Evolutionary conservation across 2,797 vertebrate species (phyloP), one percentile per base, ranked within the genome.

Genomic region (Lagorchestes hirsutus): DNA sequence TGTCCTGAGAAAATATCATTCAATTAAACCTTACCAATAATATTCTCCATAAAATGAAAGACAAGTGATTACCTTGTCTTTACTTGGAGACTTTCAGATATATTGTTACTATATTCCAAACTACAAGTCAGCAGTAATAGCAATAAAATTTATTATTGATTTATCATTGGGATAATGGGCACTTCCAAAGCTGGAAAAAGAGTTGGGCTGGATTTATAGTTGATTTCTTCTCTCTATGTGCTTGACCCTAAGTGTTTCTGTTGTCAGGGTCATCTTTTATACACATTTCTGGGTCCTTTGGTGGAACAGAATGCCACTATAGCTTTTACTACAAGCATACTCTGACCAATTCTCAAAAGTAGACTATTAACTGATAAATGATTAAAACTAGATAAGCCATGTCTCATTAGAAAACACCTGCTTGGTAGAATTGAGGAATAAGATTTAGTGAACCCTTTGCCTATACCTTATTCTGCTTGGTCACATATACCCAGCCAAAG

Each of bases 401-500:
- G n/a, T 16, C 14, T n/a, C n/a, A n/a, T 74, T 40, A 74, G 67
- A 74, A n/a, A 74, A 22, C 2, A 40, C 18, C 22, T 74, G 16
- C 0, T 74, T 74, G 67, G 16, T 5, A 40, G 16, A 74, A 74
- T 93, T 90, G 93, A 95, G 93, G 90, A 96, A 95, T 96, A 31
- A 96, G 13, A 34, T 40, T 93, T 90, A 82, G n/a, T 94, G 90
- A 62, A 92, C 55, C 4, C 96, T 92, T 94, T 90, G 91, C 22
- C 90, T 96, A 95, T 93, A 93, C 62, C 29, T 67, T 67, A 93
- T 94, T 96, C 58, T 95, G 27, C 58, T 2, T 16, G 91, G 28
- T 94, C 62, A 93, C 4, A 54, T 54, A 92, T 5, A 95, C 29
- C 40, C 93, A 94, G 90, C 50, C 95, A 55, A 94, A 94, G 94